These are phyloP conservation scores for Dolichopus griseipennis DNA, from an alignment of 2,888 invertebrate genomes.

Conservation along the genomic window DNA sequence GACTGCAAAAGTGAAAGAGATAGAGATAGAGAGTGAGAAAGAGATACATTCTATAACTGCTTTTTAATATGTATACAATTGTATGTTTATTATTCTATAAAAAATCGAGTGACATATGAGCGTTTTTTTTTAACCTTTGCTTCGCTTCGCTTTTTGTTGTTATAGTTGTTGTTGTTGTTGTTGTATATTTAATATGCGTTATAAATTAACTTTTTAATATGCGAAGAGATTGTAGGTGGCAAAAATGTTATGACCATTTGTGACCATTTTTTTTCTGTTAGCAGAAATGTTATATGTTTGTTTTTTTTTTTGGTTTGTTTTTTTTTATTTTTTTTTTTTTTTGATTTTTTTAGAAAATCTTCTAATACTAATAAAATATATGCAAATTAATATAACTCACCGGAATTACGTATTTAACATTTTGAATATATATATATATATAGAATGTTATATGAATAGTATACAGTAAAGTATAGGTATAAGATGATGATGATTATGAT, in stretches of 20 bases:
- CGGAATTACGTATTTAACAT: neutral
- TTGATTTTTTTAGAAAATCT: neutral
- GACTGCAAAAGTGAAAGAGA: too few species aligned
- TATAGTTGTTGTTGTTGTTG: too few species aligned
- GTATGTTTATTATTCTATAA: neutral
- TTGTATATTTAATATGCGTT: neutral
- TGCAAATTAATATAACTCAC: neutral
- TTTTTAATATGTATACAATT: neutral
- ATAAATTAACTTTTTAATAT: neutral
- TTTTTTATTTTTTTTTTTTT: neutral
- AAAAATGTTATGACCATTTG: slow-evolving; percentile 2
- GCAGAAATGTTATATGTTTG: neutral
- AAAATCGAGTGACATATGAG: neutral
- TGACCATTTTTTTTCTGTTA: slow-evolving; percentile 5
- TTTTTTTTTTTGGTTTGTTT: neutral
- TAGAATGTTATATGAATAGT: too few species aligned
- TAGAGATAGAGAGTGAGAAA: too few species aligned
- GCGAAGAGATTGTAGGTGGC: neutral
- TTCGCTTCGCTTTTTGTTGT: too few species aligned
- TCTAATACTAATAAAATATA: neutral
- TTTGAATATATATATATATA: neutral
- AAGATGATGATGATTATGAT: too few species aligned
- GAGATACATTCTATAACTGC: too few species aligned
- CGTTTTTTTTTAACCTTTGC: neutral
- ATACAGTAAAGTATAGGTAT: too few species aligned